phyloP scores from a whole-genome alignment of 2,888 invertebrate genomes.

The Ferrisia virgata region DNA sequence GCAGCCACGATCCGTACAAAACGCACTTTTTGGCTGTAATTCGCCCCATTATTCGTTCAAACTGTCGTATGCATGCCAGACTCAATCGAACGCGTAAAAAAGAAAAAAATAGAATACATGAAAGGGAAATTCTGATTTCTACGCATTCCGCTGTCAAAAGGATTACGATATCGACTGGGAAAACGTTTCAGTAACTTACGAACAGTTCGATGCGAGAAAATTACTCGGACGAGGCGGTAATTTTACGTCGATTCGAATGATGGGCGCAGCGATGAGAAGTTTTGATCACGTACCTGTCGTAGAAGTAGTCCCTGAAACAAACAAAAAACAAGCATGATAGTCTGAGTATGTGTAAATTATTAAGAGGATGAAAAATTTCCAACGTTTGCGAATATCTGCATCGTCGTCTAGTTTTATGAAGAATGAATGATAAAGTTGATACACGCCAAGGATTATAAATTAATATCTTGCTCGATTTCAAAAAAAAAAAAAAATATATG shows the following conservation, averaged over 20 bases:
- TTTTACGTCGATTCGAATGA: neutral
- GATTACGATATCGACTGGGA: too few relatives aligned
- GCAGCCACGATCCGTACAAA: neutral
- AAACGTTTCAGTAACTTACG: neutral
- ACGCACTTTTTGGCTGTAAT: neutral
- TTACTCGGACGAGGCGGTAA: neutral
- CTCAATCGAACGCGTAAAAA: neutral
- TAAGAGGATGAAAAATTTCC: neutral
- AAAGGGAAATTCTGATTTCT: too few relatives aligned
- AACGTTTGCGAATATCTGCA: neutral
- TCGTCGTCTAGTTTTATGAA: too few relatives aligned
- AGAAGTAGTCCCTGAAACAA: conserved; percentile 67
- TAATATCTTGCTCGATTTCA: too few relatives aligned
- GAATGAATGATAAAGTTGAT: too few relatives aligned
- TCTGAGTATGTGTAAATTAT: neutral
- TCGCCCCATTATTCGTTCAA: neutral
- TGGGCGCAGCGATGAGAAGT: too few relatives aligned
- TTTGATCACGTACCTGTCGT: conserved; percentile 61
- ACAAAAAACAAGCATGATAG: conserved; percentile 51
- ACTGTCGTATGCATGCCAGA: neutral
- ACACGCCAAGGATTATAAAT: too few relatives aligned
- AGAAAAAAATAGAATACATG: too few relatives aligned
- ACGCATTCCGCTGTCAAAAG: too few relatives aligned
- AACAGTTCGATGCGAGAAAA: neutral
- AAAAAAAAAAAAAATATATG: too few relatives aligned